Evolutionary conservation across 92 coral and sea anemone species (phyloP), one percentile per base, ranked within the genome.

Genomic region (Parazoanthus darwini): DNA sequence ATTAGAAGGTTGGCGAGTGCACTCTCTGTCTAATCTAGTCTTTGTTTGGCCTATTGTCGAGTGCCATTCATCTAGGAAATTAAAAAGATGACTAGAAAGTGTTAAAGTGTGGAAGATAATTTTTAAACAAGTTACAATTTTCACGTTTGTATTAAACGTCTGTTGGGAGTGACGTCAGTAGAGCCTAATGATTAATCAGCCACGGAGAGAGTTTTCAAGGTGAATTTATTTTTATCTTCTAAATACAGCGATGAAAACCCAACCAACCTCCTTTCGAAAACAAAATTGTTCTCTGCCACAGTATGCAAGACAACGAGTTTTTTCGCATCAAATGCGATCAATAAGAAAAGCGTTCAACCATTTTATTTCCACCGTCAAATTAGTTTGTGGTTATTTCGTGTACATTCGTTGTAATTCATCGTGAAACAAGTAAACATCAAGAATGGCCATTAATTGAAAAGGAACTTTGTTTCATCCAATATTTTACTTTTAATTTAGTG

Each of bases 31-130:
- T 84, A 84, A 84, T 84, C 79, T 72, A 7, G 15, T 58, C 36
- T 71, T 84, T 84, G 87, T 84, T 84, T 44, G 37, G 33, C n/a
- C 87, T 71, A 70, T 84, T 84, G 87, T 84, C 48, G 78, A 72
- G 67, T 79, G 67, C 79, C 79, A 84, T 84, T 84, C 87, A 84
- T 70, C 79, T 84, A 35, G 79, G 87, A 84, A 84, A 84, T 84
- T 84, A 84, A 84, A 84, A 84, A 84, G 87, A 84, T 71, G 87
- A 70, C 87, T 26, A 46, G 78, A 84, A 79, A 84, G 74, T 66
- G 77, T 76, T 76, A 84, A 84, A 84, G 87, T 72, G 77, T 84
- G 87, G 87, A 70, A 39, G 77, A 43, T 29, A 44, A 72, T 71
- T 84, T 80, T 72, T 51, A 84, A 84, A 71, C 87, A 84, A 84